Percentiles rank a stretch among this genome's conserved stretches.
Evolutionary conservation across 2,888 invertebrate genomes (phyloP).

Genomic region (Protodeltote pygarga): DNA sequence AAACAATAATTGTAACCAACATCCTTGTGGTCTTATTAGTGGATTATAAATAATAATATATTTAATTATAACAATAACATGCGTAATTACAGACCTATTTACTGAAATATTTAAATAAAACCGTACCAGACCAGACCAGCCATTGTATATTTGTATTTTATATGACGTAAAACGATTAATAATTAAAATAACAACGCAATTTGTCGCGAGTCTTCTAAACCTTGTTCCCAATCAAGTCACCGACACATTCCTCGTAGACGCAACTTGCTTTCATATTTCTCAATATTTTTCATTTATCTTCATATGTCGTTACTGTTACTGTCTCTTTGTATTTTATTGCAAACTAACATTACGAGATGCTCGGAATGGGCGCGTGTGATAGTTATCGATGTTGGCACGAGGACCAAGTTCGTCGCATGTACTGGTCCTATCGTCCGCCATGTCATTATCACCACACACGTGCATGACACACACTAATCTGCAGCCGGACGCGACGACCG

Average conservation of each 20-base stretch:
- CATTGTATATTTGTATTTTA: too few species aligned
- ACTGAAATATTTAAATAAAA: constrained; percentile 9
- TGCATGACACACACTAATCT: background rate
- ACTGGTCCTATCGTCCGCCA: background rate
- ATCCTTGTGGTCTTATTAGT: constrained; percentile 27
- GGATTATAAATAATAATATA: constrained; percentile 8
- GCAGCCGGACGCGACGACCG: constrained; percentile 11
- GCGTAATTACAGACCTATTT: background rate
- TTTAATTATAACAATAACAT: background rate
- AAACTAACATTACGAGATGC: too few species aligned
- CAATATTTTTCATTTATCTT: too few species aligned
- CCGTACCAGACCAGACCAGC: background rate
- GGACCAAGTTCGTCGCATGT: too few species aligned
- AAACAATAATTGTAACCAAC: constrained; percentile 12
- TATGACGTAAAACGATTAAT: too few species aligned
- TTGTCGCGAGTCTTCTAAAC: too few species aligned
- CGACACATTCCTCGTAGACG: too few species aligned
- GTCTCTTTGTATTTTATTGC: too few species aligned
- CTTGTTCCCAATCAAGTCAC: too few species aligned
- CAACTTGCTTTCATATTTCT: too few species aligned
- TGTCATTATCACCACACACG: constrained; percentile 2
- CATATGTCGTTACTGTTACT: too few species aligned
- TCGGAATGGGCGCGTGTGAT: background rate
- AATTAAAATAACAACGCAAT: too few species aligned
- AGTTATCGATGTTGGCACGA: background rate